Conservation (phyloP, 2,888 invertebrate genomes). For the Agrotis segetum region DNA sequence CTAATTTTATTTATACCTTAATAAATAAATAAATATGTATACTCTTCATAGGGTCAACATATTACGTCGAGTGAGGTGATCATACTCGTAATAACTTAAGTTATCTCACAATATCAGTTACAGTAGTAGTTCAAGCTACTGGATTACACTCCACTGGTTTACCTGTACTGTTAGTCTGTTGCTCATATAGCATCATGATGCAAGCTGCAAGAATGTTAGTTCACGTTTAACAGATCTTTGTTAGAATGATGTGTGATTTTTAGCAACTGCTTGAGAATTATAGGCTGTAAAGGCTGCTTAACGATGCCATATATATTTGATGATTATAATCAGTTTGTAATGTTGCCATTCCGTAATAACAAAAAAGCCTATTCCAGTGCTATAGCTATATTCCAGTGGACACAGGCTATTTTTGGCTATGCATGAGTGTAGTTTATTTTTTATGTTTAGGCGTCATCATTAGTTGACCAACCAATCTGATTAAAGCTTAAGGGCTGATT, state of each 20-base stretch:
- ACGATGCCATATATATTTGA: background rate
- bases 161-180: background rate
- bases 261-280: constrained; percentile 9
- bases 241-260: constrained; percentile 3
- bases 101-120: constrained; percentile 24
- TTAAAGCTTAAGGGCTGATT: too few species aligned
- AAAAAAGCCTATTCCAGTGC: too few species aligned
- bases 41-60: background rate
- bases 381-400: too few species aligned
- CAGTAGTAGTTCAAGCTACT: constrained; percentile 28
- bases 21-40: background rate
- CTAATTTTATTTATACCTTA: too few species aligned
- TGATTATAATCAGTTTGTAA: background rate
- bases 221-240: constrained; percentile 6
- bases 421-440: too few species aligned
- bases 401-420: too few species aligned
- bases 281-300: background rate
- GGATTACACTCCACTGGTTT: constrained; percentile 27
- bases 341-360: too few species aligned
- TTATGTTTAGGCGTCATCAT: too few species aligned
- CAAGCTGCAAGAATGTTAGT: constrained; percentile 9
- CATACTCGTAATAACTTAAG: background rate
- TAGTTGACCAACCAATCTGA: too few species aligned
- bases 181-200: constrained; percentile 21
- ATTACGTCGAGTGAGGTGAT: background rate